These are phyloP conservation scores for Paramormyrops hopkinsi DNA, from an alignment of 2,797 vertebrate genomes.

Conservation along the genomic window DNA sequence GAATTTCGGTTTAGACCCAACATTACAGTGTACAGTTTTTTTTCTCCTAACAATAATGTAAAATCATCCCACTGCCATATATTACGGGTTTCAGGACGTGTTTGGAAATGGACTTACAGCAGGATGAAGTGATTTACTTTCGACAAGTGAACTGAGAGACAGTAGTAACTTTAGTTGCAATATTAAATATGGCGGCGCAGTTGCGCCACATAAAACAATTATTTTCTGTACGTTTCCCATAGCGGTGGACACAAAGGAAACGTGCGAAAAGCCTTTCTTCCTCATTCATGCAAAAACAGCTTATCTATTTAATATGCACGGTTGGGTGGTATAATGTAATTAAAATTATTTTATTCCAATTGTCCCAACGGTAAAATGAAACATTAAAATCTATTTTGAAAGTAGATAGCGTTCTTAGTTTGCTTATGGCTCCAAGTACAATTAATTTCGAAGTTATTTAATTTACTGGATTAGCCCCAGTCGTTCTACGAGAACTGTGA, in stretches of 20 bases:
- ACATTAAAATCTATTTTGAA: constrained; percentile 66
- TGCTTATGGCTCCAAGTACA: constrained; percentile 60
- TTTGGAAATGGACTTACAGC: background rate
- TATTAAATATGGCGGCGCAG: background rate
- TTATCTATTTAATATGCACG: constrained; percentile 68
- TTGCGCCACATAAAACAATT: background rate
- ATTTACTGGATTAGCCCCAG: constrained; percentile 63
- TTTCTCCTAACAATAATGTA: background rate
- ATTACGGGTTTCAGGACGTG: background rate
- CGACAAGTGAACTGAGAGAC: background rate
- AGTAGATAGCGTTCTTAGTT: constrained; percentile 44
- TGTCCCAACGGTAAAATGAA: constrained; percentile 59
- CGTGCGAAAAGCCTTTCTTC: constrained; percentile 57
- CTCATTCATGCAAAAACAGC: constrained; percentile 60
- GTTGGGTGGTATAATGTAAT: constrained; percentile 69
- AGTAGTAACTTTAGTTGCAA: background rate
- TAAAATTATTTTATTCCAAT: constrained; percentile 68
- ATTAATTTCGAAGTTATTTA: constrained; percentile 64
- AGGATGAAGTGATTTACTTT: constrained; percentile 2
- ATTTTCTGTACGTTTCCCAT: constrained; percentile 64
- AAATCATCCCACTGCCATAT: background rate
- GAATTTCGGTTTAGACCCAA: background rate
- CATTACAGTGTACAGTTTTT: background rate
- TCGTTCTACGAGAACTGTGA: constrained; percentile 55
- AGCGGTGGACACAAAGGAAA: constrained; percentile 52